These are phyloP conservation scores for Sinodicranocentrus sp. DNA, from an alignment of 2,888 invertebrate species.

Conservation along the genomic window DNA sequence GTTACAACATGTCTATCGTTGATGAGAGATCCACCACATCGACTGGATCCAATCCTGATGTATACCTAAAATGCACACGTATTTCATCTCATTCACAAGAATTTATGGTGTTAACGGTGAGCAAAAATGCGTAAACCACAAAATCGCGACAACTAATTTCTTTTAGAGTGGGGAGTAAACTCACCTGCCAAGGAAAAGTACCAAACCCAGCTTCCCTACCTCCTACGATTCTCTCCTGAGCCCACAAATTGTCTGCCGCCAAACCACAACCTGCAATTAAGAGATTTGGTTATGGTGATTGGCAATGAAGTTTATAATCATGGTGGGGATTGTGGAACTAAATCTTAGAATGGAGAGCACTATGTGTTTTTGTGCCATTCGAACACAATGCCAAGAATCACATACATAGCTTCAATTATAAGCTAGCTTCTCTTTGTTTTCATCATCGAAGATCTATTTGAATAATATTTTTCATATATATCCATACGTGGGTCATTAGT, in stretches of 20 bases:
- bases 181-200: slow-evolving; percentile 95
- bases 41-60: slow-evolving; percentile 94
- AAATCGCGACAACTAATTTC: slow-evolving; percentile 17
- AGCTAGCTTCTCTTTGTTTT: too few species aligned
- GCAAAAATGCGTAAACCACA: slow-evolving; percentile 29
- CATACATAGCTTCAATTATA: too few species aligned
- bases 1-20: slow-evolving; percentile 95
- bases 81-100: neutral
- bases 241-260: slow-evolving; percentile 87
- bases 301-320: neutral
- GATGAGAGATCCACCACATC: slow-evolving; percentile 95
- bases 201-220: slow-evolving; percentile 95
- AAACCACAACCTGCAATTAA: slow-evolving; percentile 89
- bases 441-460: too few species aligned
- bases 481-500: slow-evolving; percentile 89
- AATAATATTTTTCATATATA: slow-evolving; percentile 6
- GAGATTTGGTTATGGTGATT: slow-evolving; percentile 37
- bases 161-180: slow-evolving; percentile 21
- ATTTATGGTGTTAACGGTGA: neutral
- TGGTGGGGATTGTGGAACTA: too few species aligned
- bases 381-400: too few species aligned
- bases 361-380: neutral
- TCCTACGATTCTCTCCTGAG: slow-evolving; percentile 93
- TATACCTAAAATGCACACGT: slow-evolving; percentile 82
- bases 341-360: slow-evolving; percentile 6